phyloP scores from a whole-genome alignment of 2,888 invertebrate species.

The Sminthurides aquaticus region DNA sequence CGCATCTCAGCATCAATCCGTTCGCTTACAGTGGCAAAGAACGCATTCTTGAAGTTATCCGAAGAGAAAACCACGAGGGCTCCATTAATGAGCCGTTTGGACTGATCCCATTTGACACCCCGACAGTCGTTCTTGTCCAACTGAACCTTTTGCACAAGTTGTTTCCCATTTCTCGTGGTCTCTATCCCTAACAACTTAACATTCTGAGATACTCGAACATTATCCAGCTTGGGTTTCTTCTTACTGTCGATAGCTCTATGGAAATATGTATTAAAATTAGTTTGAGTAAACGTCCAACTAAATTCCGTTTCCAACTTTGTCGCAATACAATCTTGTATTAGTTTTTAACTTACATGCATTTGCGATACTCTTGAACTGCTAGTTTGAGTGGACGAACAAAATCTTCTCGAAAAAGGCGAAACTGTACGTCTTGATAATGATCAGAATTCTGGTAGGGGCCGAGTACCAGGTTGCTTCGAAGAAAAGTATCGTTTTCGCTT shows the following conservation, averaged over 20 bases:
- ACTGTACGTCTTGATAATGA: conserved; percentile 73
- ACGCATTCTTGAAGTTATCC: conserved; percentile 60
- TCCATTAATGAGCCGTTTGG: conserved; percentile 62
- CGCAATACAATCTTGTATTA: too few species aligned
- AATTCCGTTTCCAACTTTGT: conserved; percentile 19
- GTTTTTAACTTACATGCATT: conserved; percentile 48
- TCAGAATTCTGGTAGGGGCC: conserved; percentile 59
- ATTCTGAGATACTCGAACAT: conserved; percentile 36
- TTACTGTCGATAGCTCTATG: too few species aligned
- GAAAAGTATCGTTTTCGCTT: conserved; percentile 46
- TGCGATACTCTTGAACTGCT: conserved; percentile 56
- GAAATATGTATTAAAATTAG: too few species aligned
- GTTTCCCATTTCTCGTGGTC: conserved; percentile 21
- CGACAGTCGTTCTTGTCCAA: conserved; percentile 45
- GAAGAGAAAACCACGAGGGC: conserved; percentile 64
- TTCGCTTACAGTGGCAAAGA: conserved; percentile 62
- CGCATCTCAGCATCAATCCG: conserved; percentile 50
- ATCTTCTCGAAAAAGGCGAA: conserved; percentile 69
- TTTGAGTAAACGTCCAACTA: neutral
- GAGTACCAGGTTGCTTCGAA: conserved; percentile 55
- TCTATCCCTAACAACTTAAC: conserved; percentile 27
- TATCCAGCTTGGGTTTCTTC: conserved; percentile 32
- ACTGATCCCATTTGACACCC: conserved; percentile 49
- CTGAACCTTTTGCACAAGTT: conserved; percentile 33
- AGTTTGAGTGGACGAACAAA: conserved; percentile 65